phyloP scores from a whole-genome alignment of 2,888 invertebrate genomes.

The Melanargia galathea region DNA sequence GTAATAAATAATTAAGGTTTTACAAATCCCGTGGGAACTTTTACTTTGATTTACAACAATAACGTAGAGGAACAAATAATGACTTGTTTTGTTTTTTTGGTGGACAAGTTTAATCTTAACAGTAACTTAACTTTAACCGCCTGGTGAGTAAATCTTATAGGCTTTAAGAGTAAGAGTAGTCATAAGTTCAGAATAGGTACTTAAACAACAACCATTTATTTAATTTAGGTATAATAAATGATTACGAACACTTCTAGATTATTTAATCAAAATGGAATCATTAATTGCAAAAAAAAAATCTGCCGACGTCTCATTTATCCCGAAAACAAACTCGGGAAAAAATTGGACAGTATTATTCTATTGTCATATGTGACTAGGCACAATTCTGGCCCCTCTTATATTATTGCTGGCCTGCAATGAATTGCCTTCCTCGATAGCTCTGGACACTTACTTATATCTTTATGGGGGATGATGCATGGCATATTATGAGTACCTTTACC shows the following conservation, averaged over 20 bases:
- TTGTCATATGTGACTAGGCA: constrained; percentile 32
- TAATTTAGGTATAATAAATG: too few relatives aligned
- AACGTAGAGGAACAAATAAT: too few relatives aligned
- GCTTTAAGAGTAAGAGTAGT: too few relatives aligned
- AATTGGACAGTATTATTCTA: constrained; percentile 39
- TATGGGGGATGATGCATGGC: constrained; percentile 18
- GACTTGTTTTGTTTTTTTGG: too few relatives aligned
- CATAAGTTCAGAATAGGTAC: too few relatives aligned
- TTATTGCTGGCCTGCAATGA: constrained; percentile 53
- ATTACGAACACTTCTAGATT: not conserved
- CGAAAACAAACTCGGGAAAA: constrained; percentile 42
- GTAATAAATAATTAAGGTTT: too few relatives aligned
- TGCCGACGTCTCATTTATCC: constrained; percentile 7
- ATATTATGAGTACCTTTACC: not conserved
- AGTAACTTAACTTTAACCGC: too few relatives aligned
- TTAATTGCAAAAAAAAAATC: constrained; percentile 3
- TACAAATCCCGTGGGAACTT: too few relatives aligned
- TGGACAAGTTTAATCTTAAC: too few relatives aligned
- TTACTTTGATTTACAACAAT: too few relatives aligned
- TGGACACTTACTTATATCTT: constrained; percentile 44
- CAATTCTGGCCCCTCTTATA: constrained; percentile 34
- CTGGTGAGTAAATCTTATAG: too few relatives aligned
- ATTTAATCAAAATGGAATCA: not conserved
- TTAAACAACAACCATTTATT: too few relatives aligned
- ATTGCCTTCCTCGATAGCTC: constrained; percentile 55